These are phyloP conservation scores for Anolis apletophallus DNA, from an alignment of 2,797 vertebrate species.

Conservation along the genomic window DNA sequence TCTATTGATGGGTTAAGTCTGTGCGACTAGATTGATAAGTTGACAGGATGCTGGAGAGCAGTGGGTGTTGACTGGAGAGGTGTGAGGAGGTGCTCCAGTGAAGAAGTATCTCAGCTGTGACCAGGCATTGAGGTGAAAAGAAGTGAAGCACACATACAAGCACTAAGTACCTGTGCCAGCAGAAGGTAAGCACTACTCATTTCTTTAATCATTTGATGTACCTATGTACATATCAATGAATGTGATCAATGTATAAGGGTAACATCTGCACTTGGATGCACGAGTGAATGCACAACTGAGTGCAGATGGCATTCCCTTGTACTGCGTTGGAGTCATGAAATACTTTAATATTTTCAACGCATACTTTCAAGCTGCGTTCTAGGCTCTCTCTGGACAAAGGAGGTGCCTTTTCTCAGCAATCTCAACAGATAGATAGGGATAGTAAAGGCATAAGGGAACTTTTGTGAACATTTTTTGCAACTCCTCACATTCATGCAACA, in stretches of 20 bases:
- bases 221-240: neutral
- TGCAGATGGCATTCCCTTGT: neutral
- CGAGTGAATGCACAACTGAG: neutral
- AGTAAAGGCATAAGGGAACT: neutral
- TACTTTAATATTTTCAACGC: neutral
- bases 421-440: neutral
- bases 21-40: neutral
- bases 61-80: neutral
- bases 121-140: neutral
- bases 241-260: neutral
- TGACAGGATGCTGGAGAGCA: neutral
- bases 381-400: neutral
- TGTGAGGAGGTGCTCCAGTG: neutral
- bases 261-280: neutral
- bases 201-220: neutral
- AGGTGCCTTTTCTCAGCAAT: neutral
- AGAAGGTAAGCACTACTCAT: neutral
- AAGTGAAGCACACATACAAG: neutral
- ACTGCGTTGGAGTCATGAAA: neutral
- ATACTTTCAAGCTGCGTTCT: neutral
- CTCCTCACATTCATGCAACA: neutral
- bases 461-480: neutral
- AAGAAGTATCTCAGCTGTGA: neutral
- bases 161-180: neutral
- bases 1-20: constrained; percentile 1